Percentiles rank a stretch among this genome's conserved stretches.
Evolutionary conservation across 1,140 invertebrate species (phyloP).

Genomic region (Bombus difficillimus): DNA sequence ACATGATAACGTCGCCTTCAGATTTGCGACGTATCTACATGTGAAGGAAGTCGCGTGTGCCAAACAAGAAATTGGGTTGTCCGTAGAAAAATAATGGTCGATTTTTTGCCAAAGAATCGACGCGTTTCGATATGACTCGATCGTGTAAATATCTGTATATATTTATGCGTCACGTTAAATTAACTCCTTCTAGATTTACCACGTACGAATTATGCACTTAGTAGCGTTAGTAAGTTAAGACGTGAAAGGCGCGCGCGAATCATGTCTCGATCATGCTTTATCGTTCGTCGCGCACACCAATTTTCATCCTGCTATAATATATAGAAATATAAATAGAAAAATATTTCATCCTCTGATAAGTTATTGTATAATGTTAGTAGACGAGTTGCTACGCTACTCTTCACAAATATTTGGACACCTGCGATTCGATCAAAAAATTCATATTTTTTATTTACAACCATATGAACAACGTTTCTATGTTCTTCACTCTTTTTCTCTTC

Average conservation of each 20-base stretch:
- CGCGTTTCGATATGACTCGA: too few relatives aligned
- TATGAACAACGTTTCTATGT: neutral
- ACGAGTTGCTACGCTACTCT: neutral
- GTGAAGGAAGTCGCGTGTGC: conserved; percentile 81
- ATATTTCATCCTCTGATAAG: neutral
- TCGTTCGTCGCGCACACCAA: neutral
- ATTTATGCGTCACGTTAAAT: conserved; percentile 77
- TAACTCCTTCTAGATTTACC: conserved; percentile 62
- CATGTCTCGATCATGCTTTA: conserved; percentile 3
- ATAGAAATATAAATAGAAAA: neutral
- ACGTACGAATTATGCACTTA: conserved; percentile 62
- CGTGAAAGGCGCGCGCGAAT: conserved; percentile 32
- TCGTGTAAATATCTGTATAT: conserved; percentile 79
- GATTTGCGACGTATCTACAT: conserved; percentile 95
- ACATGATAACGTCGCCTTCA: conserved; percentile 94
- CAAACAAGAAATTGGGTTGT: conserved; percentile 3
- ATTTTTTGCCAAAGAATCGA: too few relatives aligned
- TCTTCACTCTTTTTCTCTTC: too few relatives aligned
- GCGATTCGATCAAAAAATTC: neutral
- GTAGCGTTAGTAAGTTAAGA: conserved; percentile 76
- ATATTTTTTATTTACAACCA: neutral
- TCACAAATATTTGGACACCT: neutral
- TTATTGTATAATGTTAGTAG: neutral
- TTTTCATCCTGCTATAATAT: neutral
- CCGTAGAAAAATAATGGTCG: neutral